Percentiles rank a stretch among this genome's conserved stretches.
Evolutionary conservation across 53 echinoderm and acorn worm genomes (phyloP).

Genomic region (Pentamera pediparva): DNA sequence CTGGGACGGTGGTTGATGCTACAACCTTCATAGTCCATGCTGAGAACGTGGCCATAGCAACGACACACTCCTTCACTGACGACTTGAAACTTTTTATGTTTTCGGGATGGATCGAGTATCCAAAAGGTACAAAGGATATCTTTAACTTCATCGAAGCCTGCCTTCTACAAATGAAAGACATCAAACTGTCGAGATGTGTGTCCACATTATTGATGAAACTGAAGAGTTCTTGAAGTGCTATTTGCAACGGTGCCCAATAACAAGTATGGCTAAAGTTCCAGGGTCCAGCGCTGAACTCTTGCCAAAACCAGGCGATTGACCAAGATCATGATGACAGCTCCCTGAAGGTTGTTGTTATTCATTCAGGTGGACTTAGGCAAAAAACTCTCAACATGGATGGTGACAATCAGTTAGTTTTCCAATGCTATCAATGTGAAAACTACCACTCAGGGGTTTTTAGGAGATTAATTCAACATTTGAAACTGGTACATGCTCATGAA

Average conservation of each 20-base stretch:
- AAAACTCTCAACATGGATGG: not conserved
- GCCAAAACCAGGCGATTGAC: no score
- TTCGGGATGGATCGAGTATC: not conserved
- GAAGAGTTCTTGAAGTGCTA: no score
- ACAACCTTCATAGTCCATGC: not conserved
- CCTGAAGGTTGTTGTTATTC: no score
- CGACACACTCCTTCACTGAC: not conserved
- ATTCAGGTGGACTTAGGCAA: not conserved
- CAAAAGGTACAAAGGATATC: not conserved
- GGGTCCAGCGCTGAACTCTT: no score
- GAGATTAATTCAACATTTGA: not conserved
- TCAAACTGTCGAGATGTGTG: conserved; percentile 1
- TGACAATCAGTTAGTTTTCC: not conserved
- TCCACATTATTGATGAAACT: not conserved
- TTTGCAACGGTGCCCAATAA: no score
- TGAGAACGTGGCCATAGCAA: not conserved
- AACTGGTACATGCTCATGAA: not conserved
- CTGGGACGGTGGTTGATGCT: not conserved
- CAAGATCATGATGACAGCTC: no score
- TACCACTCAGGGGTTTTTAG: not conserved
- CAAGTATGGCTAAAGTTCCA: no score
- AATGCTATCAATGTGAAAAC: not conserved
- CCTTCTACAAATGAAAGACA: not conserved
- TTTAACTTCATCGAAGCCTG: conserved; percentile 4
- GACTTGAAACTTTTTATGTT: not conserved